phyloP scores from a whole-genome alignment of 2,888 invertebrate genomes.

The Camptogramma bilineatum region DNA sequence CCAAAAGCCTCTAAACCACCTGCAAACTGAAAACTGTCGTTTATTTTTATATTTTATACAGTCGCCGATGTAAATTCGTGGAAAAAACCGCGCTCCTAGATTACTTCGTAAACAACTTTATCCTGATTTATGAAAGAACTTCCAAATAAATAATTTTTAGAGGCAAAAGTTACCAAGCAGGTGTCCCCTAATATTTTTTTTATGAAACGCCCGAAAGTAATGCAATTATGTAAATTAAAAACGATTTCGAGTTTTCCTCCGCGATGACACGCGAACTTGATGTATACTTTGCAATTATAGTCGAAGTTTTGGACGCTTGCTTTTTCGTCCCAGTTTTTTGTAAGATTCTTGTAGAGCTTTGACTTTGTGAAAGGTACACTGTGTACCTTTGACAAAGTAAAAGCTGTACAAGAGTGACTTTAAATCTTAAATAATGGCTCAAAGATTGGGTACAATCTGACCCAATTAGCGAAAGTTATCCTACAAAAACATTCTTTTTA shows the following conservation, averaged over 20 bases:
- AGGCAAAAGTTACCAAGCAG: constrained; percentile 78
- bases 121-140: constrained; percentile 83
- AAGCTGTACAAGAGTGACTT: too few species aligned
- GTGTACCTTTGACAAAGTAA: too few species aligned
- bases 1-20: constrained; percentile 20
- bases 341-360: background rate
- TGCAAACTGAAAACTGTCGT: constrained; percentile 50
- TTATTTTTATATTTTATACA: constrained; percentile 59
- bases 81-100: constrained; percentile 64
- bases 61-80: constrained; percentile 54
- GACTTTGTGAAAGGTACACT: too few species aligned
- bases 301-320: constrained; percentile 4
- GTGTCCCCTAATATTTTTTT: constrained; percentile 81
- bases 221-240: constrained; percentile 80
- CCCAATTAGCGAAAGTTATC: too few species aligned
- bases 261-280: constrained; percentile 52
- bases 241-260: constrained; percentile 53
- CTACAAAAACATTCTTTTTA: too few species aligned
- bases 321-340: background rate
- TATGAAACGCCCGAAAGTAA: constrained; percentile 66
- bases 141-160: constrained; percentile 81
- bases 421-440: too few species aligned
- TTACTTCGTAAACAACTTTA: constrained; percentile 84
- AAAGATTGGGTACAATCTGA: too few species aligned
- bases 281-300: constrained; percentile 29